phyloP scores from a whole-genome alignment of 2,888 invertebrate species.

The Mesorhabditis belari region DNA sequence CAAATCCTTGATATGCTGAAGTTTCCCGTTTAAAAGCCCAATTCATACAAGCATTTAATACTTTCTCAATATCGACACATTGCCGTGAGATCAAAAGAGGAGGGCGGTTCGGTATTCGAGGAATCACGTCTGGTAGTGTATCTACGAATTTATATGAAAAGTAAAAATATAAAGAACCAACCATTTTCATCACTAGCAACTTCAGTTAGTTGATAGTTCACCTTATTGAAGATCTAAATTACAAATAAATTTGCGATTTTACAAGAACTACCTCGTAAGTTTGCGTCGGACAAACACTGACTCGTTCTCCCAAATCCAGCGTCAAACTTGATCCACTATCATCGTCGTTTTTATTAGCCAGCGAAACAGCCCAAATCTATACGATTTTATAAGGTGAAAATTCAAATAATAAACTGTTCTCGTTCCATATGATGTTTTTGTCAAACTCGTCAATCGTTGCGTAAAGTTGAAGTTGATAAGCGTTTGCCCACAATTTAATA shows the following conservation, averaged over 20 bases:
- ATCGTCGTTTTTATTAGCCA: not conserved
- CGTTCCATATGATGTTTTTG: not conserved
- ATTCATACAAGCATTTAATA: not conserved
- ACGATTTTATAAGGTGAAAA: no score
- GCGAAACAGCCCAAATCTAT: not conserved
- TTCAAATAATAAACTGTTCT: not conserved
- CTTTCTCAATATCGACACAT: not conserved
- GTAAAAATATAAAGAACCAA: no score
- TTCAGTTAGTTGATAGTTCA: not conserved
- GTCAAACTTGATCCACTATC: not conserved
- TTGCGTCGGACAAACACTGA: not conserved
- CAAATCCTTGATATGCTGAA: not conserved
- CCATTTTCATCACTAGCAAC: no score
- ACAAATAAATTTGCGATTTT: not conserved
- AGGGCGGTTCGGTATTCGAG: no score
- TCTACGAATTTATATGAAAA: no score
- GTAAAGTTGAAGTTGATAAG: not conserved
- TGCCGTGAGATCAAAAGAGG: not conserved
- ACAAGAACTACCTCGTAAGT: not conserved
- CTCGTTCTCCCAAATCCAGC: not conserved
- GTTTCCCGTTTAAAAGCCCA: not conserved
- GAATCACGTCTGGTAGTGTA: no score
- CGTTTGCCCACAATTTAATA: not conserved
- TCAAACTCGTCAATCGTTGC: no score
- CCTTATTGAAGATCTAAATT: not conserved